Evolutionary conservation across 2,888 invertebrate species (phyloP), one percentile per base, ranked within the genome.

Genomic region (Phyllotreta striolata): DNA sequence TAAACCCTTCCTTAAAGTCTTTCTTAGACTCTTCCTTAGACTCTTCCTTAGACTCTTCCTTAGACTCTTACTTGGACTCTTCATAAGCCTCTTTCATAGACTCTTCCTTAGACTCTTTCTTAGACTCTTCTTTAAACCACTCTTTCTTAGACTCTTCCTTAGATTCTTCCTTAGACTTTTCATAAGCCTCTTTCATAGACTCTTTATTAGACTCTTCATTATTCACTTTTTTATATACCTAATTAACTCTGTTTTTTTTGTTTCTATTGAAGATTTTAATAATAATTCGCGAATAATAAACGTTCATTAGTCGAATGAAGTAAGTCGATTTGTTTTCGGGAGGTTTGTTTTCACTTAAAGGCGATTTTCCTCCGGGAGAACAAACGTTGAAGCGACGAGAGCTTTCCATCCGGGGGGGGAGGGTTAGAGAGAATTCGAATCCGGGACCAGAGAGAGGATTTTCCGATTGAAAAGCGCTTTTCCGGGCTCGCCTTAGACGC

Each of bases 271-370:
- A 41, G 2, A n/a, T 41, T 41, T n/a, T 41, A 41, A 41, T n/a
- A n/a, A n/a, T n/a, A 41, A 41, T n/a, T 41, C 44, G 3, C 3
- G 10, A 44, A 44, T 1, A 10, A 14, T 7, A 44, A 44, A 44
- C 14, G 1, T 59, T 51, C 43, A 51, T 59, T 59, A 49, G 14
- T 24, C 24, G 40, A 51, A 7, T 51, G 14, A 38, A 38, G 13
- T 51, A 35, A 47, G 13, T 41, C 13, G 43, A 12, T 55, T 55
- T 51, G 51, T 51, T 51, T 51, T 49, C 51, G 43, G n/a, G 24
- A 52, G 56, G 44, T 56, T 56, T 52, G 38, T 52, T 52, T 52
- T 59, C 51, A 52, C 51, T 52, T 59, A 60, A 51, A 43, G 37
- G 34, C 37, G 12, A 8, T 10, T 51, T 43, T 37, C 34, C 51